phyloP scores from a whole-genome alignment of 2,113 vertebrate genomes.

The Taxidea taxus region DNA sequence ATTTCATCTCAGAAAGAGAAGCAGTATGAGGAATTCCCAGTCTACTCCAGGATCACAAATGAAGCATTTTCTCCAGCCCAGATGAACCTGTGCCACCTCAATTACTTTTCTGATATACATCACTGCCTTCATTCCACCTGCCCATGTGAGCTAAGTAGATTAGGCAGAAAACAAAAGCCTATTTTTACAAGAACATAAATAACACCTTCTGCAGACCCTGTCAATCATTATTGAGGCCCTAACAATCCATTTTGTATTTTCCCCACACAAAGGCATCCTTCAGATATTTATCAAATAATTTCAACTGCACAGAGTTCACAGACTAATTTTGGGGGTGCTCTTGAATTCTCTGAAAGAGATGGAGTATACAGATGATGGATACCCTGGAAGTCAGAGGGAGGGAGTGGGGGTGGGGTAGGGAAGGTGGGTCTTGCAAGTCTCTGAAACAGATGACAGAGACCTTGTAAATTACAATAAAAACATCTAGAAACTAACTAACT shows the following conservation, averaged over 20 bases:
- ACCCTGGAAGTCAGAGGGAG: slow-evolving; percentile 21
- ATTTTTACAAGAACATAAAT: slow-evolving; percentile 65
- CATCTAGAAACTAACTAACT: slow-evolving; percentile 61
- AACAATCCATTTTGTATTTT: slow-evolving; percentile 78
- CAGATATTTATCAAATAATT: slow-evolving; percentile 84
- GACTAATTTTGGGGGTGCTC: slow-evolving; percentile 60
- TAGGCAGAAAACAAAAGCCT: slow-evolving; percentile 59
- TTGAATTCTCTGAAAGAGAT: slow-evolving; percentile 36
- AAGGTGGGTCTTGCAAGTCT: neutral
- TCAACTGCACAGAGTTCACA: slow-evolving; percentile 67
- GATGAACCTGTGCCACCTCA: slow-evolving; percentile 13
- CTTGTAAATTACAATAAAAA: slow-evolving; percentile 59
- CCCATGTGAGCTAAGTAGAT: neutral
- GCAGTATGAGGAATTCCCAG: neutral
- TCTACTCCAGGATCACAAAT: neutral
- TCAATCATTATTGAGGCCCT: slow-evolving; percentile 67
- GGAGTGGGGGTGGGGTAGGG: rapidly evolving
- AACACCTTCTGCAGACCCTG: slow-evolving; percentile 60
- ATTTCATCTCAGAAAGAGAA: neutral
- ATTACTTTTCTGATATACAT: slow-evolving; percentile 50
- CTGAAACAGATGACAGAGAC: neutral
- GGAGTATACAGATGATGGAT: neutral
- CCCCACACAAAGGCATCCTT: slow-evolving; percentile 77
- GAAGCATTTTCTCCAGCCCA: neutral
- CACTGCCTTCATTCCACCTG: slow-evolving; percentile 37